A percentile compares a stretch with the other conserved stretches of the same genome.
Evolutionary conservation across 2,888 invertebrate species (phyloP).

Genomic region (Cordilura impudica): DNA sequence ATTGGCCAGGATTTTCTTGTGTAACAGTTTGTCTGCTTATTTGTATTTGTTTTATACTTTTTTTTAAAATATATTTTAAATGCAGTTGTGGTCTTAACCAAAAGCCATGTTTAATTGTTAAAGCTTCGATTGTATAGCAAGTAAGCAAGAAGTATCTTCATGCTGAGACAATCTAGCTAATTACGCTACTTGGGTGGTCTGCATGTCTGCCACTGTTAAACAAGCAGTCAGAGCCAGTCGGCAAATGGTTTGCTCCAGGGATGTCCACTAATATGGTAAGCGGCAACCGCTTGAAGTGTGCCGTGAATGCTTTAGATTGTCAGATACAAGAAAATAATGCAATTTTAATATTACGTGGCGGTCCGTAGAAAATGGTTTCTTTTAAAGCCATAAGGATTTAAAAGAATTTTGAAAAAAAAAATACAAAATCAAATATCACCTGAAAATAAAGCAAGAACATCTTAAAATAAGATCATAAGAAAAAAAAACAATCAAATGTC

Average conservation of each 20-base stretch:
- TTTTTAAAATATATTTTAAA: neutral
- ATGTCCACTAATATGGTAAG: slow-evolving; percentile 60
- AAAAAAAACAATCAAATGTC: too few relatives aligned
- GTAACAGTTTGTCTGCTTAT: too few relatives aligned
- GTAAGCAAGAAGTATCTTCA: too few relatives aligned
- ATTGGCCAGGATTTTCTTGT: neutral
- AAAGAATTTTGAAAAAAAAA: neutral
- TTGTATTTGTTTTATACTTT: too few relatives aligned
- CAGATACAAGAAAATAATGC: neutral
- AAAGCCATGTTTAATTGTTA: slow-evolving; percentile 21
- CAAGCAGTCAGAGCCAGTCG: slow-evolving; percentile 54
- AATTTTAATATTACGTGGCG: neutral
- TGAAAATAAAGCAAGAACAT: too few relatives aligned
- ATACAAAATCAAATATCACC: neutral
- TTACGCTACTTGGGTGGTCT: slow-evolving; percentile 61
- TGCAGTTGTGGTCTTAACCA: neutral
- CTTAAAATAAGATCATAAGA: too few relatives aligned
- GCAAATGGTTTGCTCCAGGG: slow-evolving; percentile 61
- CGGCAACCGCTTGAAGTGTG: slow-evolving; percentile 63
- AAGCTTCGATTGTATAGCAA: slow-evolving; percentile 16
- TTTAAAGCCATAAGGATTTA: neutral
- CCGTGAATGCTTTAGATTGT: slow-evolving; percentile 55
- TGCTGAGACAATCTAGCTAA: slow-evolving; percentile 59
- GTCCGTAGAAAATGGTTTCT: neutral
- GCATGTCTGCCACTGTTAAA: slow-evolving; percentile 53